Percentiles rank a stretch among this genome's conserved stretches.
Conservation (phyloP, 2,113 vertebrate genomes). For the Australoheros scitulus region DNA sequence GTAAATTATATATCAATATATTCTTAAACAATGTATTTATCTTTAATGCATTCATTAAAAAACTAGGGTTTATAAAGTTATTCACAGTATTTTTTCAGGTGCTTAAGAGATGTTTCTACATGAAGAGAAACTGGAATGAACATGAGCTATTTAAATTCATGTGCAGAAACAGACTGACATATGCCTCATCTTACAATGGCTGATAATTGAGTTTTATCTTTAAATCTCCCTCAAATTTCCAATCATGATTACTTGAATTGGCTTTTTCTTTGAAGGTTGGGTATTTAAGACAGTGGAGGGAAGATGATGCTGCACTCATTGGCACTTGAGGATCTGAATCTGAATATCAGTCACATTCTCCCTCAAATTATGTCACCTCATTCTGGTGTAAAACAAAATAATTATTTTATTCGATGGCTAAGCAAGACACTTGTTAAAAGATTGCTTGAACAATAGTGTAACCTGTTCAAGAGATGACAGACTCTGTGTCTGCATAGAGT, state of each 20-base stretch:
- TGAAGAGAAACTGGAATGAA: conserved; percentile 76
- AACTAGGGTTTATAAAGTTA: conserved; percentile 75
- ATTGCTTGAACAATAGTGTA: conserved; percentile 55
- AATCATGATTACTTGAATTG: conserved; percentile 20
- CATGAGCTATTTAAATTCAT: conserved; percentile 63
- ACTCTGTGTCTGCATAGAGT: conserved; percentile 77
- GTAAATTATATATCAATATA: conserved; percentile 55
- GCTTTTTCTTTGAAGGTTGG: conserved; percentile 19
- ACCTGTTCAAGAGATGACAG: conserved; percentile 70
- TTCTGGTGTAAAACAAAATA: conserved; percentile 48
- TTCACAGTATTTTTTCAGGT: conserved; percentile 81
- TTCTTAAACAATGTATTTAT: conserved; percentile 56
- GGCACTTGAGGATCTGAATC: conserved; percentile 77
- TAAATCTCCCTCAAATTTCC: conserved; percentile 36
- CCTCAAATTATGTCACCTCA: conserved; percentile 62
- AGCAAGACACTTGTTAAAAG: conserved; percentile 65
- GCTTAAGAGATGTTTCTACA: conserved; percentile 70
- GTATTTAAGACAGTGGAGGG: conserved; percentile 44
- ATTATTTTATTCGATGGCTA: conserved; percentile 59
- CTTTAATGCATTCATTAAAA: conserved; percentile 67
- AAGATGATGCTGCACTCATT: conserved; percentile 61
- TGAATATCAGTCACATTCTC: conserved; percentile 62
- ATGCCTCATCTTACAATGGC: conserved; percentile 24
- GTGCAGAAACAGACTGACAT: conserved; percentile 51
- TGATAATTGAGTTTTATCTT: conserved; percentile 40